Evolutionary conservation across 2,888 invertebrate species (phyloP), one percentile per base, ranked within the genome.

Genomic region (Muschampia plurimacula): DNA sequence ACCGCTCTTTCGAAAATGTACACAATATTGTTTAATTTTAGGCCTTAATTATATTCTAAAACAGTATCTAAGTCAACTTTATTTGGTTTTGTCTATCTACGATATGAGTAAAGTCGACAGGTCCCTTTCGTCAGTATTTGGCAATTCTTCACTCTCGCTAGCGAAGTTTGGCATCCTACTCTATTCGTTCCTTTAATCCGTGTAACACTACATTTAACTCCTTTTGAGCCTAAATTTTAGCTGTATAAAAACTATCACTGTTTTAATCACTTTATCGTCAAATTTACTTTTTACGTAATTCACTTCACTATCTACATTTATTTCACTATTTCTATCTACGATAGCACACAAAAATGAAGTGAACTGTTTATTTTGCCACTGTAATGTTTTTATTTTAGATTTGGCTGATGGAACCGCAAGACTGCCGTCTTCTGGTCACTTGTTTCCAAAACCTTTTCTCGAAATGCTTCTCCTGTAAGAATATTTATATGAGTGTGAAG

Each of bases 401-500:
- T 86, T 94, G 93, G 84, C 91, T 93, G 81, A 92, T 84, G 76
- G 93, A 89, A 80, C 93, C 93, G 76, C 89, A 88, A 75, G 96
- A 95, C 83, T 96, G 96, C 79, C 96, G 95, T 88, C 97, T 95
- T 93, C 96, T 96, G 80, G 96, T 96, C 82, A 97, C 95, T 88
- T 97, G 97, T 91, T 97, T 97, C 97, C 97, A 97, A 87, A 97
- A 96, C 83, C 97, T 94, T 86, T 96, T 96, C 87, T 97, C 97
- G 87, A 97, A 91, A 84, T 96, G 96, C 89, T 96, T 97, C 84
- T 97, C 97, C 97, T 97, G 92, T 70, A 94, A 95, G 83, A 86
- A 89, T 78, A 82, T 78, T 75, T 59, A 73, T 41, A 69, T 57
- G 13, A 59, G 15, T 13, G 49, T 68, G 39, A 73, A 64, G 57